Conservation (phyloP, 2,797 vertebrate species). For the Leucoraja ocellata region DNA sequence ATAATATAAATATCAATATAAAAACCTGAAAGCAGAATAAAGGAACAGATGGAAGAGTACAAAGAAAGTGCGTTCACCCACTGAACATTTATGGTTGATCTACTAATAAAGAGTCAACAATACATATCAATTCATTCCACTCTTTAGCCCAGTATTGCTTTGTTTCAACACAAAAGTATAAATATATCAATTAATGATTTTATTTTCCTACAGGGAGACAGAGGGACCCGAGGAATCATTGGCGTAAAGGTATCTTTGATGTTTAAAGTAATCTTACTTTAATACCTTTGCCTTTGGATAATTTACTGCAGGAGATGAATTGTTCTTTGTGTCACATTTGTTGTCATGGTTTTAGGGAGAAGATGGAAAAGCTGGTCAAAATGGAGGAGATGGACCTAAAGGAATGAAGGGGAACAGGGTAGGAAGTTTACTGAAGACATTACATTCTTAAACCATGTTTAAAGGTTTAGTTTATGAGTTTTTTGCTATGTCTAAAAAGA, state of each 20-base stretch:
- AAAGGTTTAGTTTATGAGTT: background rate
- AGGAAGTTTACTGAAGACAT: background rate
- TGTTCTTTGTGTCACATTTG: background rate
- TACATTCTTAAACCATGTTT: background rate
- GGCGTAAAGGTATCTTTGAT: background rate
- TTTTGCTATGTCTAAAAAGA: background rate
- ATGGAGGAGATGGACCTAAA: background rate
- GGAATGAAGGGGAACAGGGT: constrained; percentile 7
- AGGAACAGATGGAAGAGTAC: no score
- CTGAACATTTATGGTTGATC: background rate
- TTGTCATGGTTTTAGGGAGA: constrained; percentile 23
- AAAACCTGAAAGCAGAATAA: background rate
- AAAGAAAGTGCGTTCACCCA: background rate
- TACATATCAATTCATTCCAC: no score
- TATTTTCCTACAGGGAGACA: background rate
- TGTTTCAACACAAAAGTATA: background rate
- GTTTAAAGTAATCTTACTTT: background rate
- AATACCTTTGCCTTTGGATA: background rate
- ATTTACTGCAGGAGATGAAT: background rate
- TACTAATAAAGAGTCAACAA: background rate
- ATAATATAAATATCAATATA: no score
- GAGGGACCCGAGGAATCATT: background rate
- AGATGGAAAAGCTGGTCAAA: background rate
- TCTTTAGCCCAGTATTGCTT: background rate
- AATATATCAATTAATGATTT: background rate